Percentiles rank a stretch among this genome's conserved stretches.
Evolutionary conservation across 2,888 invertebrate genomes (phyloP).

Genomic region (Balanococcus diminutus): DNA sequence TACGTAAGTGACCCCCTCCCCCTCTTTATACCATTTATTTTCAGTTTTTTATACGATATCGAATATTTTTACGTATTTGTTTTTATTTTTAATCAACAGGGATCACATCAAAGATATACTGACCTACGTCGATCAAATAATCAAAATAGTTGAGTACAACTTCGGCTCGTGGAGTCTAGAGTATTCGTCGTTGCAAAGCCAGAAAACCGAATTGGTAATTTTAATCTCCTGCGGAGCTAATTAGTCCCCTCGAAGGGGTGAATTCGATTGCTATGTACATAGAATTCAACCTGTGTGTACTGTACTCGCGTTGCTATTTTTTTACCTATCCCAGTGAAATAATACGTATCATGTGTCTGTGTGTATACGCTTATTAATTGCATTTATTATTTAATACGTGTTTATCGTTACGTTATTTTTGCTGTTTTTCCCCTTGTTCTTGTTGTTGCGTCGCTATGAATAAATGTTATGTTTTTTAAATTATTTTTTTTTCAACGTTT

Average conservation of each 20-base stretch:
- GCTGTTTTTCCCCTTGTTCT: not conserved
- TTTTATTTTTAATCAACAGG: not conserved
- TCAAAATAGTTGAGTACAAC: constrained; percentile 38
- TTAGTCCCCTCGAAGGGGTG: not conserved
- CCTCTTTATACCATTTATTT: not conserved
- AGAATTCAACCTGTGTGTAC: not conserved
- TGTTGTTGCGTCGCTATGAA: not conserved
- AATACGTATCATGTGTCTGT: not conserved
- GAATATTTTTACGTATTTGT: not conserved
- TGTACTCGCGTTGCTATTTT: not conserved
- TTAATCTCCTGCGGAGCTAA: constrained; percentile 10
- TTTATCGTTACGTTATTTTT: not conserved
- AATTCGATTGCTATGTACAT: too few species aligned
- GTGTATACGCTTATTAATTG: constrained; percentile 24
- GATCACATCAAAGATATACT: constrained; percentile 24
- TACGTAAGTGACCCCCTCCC: not conserved
- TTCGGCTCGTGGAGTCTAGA: constrained; percentile 48
- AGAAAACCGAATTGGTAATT: constrained; percentile 19
- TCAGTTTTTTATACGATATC: not conserved
- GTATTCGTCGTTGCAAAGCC: constrained; percentile 32
- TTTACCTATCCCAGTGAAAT: not conserved
- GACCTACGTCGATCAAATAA: constrained; percentile 19
- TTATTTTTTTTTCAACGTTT: too few species aligned
- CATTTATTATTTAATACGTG: not conserved
- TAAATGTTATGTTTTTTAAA: constrained; percentile 8